phyloP scores from a whole-genome alignment of 2,888 invertebrate species.

The Cantharis rufa region DNA sequence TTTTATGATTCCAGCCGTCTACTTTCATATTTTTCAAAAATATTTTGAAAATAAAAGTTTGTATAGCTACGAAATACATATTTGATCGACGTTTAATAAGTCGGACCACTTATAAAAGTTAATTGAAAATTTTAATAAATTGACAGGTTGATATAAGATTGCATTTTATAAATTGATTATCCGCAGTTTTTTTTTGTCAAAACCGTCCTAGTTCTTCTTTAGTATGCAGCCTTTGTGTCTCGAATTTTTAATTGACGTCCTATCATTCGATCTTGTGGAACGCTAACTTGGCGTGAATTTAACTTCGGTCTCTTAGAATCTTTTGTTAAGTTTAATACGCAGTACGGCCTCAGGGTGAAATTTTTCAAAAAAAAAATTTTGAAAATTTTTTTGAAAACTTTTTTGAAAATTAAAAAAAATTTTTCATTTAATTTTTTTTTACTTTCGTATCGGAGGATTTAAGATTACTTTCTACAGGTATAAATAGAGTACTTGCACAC shows the following conservation, averaged over 20 bases:
- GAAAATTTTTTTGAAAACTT: no score
- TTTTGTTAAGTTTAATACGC: not conserved
- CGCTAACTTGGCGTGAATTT: no score
- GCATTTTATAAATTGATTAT: constrained; percentile 7
- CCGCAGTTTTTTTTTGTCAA: not conserved
- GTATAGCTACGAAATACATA: not conserved
- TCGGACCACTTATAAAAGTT: constrained; percentile 1
- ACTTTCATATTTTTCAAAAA: not conserved
- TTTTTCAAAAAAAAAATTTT: no score
- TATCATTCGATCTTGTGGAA: not conserved
- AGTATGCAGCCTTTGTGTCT: not conserved
- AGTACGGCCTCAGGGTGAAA: not conserved
- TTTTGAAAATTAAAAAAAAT: no score
- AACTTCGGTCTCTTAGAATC: no score
- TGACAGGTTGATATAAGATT: constrained; percentile 12
- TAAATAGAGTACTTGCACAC: no score
- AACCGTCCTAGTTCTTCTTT: not conserved
- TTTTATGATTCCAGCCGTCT: no score
- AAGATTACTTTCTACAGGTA: no score
- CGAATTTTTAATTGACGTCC: not conserved
- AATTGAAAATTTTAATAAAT: constrained; percentile 9
- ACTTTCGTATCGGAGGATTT: no score
- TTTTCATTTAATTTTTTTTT: no score
- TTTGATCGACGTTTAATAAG: constrained; percentile 12
- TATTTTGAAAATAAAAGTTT: constrained; percentile 3